Evolutionary conservation across 2,888 invertebrate species (phyloP), one percentile per base, ranked within the genome.

Genomic region (Orthonychiurus folsomi): DNA sequence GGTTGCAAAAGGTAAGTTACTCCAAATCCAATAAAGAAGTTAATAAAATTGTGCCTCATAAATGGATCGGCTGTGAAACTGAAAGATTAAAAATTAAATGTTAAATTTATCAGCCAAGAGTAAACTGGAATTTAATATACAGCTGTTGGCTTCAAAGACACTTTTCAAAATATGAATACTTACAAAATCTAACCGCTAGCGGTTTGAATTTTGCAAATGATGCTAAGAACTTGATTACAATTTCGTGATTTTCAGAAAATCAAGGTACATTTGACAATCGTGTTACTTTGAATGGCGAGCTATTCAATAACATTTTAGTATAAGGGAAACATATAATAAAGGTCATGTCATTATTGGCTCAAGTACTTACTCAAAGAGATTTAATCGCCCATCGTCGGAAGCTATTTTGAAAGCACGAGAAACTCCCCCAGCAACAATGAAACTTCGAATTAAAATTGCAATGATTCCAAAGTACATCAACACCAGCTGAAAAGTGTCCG

Each of bases 401-500:
- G 75, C 75, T 21, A 75, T 74, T 27, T 71, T 60, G 73, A 76
- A 76, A 2, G 76, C 74, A 27, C 69, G 70, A 5, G 50, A 60
- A 15, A 76, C 37, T 20, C 77, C 76, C n/a, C 77, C 77, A 15
- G 76, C 73, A 28, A 73, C 71, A 0, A 74, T 66, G 23, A 73
- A 67, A 5, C 76, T 77, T 70, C 74, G 73, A 25, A 75, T 73
- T 23, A 76, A 66, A 12, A 77, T 74, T 3, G 75, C 74, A 3
- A 77, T 24, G 67, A 78, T 72, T 2, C 77, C 77, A 3, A 71
- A 68, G 23, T 76, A 68, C 75, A 78, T 78, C 60, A 78, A 70
- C 12, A 75, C 48, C 26, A 74, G 73, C 65, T 77, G 77, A 54
- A 77, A 74, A 1, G 74, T 73, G 63, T 77, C 77, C 3, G 77